phyloP scores from a whole-genome alignment of 2,113 vertebrate species.

The Mugil cephalus region DNA sequence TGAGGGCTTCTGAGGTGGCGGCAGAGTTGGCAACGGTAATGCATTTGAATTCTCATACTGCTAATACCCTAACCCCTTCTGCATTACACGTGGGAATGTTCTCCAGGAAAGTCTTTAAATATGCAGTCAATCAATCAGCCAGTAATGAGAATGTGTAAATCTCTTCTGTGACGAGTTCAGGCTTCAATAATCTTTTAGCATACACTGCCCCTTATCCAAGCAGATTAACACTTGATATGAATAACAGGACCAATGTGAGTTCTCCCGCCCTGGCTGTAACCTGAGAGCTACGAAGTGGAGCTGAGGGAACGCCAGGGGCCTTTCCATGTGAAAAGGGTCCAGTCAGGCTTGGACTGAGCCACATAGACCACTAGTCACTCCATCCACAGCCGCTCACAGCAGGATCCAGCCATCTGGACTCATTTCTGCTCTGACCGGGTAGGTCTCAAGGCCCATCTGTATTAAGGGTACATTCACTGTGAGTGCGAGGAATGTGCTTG shows the following conservation, averaged over 20 bases:
- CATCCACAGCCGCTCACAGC: slow-evolving; percentile 73
- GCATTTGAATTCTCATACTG: slow-evolving; percentile 21
- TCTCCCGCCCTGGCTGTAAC: slow-evolving; percentile 69
- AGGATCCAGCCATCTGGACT: slow-evolving; percentile 80
- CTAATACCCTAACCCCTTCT: not conserved
- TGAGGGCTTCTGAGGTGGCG: slow-evolving; percentile 58
- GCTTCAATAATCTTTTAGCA: slow-evolving; percentile 27
- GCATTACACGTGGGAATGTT: slow-evolving; percentile 13
- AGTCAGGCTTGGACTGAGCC: slow-evolving; percentile 67
- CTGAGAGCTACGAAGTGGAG: slow-evolving; percentile 57
- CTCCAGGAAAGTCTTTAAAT: slow-evolving; percentile 24
- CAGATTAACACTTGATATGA: slow-evolving; percentile 55
- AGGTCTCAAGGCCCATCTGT: slow-evolving; percentile 65
- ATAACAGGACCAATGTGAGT: slow-evolving; percentile 60
- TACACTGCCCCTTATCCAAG: slow-evolving; percentile 35
- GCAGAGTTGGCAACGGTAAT: slow-evolving; percentile 38
- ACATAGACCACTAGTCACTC: slow-evolving; percentile 74
- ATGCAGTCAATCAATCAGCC: slow-evolving; percentile 33
- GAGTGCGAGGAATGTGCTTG: slow-evolving; percentile 71
- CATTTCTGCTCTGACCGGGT: slow-evolving; percentile 69
- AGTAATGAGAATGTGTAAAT: slow-evolving; percentile 37
- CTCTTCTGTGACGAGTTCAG: not conserved
- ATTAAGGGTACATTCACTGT: slow-evolving; percentile 61
- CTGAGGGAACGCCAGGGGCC: slow-evolving; percentile 60
- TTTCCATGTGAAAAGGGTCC: slow-evolving; percentile 64